These are phyloP conservation scores for Abscondita cerata DNA, from an alignment of 2,888 invertebrate genomes.

Conservation along the genomic window DNA sequence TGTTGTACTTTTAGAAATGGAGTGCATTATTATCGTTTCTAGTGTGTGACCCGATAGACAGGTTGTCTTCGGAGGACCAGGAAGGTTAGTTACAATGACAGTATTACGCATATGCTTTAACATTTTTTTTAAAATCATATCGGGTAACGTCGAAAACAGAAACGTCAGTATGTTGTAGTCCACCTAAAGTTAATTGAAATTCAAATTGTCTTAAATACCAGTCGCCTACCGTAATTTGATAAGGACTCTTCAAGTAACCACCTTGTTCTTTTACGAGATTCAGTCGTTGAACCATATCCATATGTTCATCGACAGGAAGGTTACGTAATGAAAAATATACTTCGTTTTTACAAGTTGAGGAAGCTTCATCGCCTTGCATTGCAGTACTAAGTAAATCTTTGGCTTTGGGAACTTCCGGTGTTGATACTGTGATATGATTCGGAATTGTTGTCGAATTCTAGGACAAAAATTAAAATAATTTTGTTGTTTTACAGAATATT, in stretches of 20 bases:
- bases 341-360: neutral
- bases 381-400: neutral
- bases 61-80: neutral
- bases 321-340: neutral
- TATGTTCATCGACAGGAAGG: neutral
- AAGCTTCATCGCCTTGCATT: neutral
- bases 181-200: neutral
- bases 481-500: neutral
- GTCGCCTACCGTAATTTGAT: neutral
- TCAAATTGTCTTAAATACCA: neutral
- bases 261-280: neutral
- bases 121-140: neutral
- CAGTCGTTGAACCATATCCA: neutral
- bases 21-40: neutral
- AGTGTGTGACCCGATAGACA: neutral
- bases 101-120: neutral
- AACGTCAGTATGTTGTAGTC: neutral
- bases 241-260: neutral
- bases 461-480: no score
- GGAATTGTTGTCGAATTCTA: neutral
- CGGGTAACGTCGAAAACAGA: neutral
- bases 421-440: neutral
- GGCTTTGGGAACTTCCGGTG: slow-evolving; percentile 1
- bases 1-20: slow-evolving; percentile 1
- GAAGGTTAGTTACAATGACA: slow-evolving; percentile 7